These are phyloP conservation scores for Hemichromis elongatus DNA, from an alignment of 2,113 vertebrate genomes.

Conservation along the genomic window DNA sequence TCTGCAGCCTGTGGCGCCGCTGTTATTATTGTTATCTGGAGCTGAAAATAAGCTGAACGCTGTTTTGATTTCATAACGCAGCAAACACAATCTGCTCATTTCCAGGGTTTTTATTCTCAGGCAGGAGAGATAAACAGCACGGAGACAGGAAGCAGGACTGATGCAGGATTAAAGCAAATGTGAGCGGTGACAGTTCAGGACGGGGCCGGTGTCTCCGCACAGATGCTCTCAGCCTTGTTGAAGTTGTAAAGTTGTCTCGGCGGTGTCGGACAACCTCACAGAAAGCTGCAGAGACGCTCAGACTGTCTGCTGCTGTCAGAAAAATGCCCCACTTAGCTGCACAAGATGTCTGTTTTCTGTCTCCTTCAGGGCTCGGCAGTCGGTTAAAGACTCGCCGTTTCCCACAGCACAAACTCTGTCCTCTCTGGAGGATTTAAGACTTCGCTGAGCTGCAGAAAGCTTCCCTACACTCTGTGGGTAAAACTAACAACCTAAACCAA, in stretches of 20 bases:
- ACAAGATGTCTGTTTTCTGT: neutral
- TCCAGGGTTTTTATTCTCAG: neutral
- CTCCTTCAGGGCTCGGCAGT: neutral
- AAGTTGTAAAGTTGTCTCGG: neutral
- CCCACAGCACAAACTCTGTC: neutral
- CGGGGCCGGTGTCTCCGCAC: neutral
- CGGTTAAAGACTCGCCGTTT: neutral
- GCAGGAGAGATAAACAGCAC: neutral
- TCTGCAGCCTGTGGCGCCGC: neutral
- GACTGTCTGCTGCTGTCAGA: neutral
- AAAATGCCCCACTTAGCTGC: neutral
- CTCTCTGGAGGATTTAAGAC: neutral
- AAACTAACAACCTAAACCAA: neutral
- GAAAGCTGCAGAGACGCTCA: neutral
- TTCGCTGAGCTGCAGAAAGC: neutral
- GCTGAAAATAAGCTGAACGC: neutral
- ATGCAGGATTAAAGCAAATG: neutral
- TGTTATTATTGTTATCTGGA: neutral
- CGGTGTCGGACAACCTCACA: neutral
- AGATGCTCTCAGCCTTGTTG: neutral
- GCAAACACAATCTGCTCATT: neutral
- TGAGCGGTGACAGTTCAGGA: neutral
- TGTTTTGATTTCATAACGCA: constrained; percentile 14
- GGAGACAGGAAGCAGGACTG: neutral
- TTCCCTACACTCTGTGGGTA: neutral